Evolutionary conservation across 2,113 vertebrate genomes (phyloP).

Genomic region (Colius striatus): DNA sequence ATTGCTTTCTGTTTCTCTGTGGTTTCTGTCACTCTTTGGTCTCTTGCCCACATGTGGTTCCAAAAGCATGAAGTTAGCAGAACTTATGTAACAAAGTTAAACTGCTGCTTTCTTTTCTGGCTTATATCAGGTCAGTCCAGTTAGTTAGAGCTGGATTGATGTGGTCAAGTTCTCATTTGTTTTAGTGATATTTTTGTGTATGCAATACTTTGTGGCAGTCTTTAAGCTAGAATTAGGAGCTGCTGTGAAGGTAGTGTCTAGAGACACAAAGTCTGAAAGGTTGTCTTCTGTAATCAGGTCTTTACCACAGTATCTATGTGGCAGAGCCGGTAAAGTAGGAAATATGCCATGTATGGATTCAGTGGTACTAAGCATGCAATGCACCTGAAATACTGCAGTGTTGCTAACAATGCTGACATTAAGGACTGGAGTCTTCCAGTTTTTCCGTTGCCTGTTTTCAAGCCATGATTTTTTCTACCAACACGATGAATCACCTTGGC

Average conservation of each 20-base stretch:
- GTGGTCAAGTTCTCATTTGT: not conserved
- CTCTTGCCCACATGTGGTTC: not conserved
- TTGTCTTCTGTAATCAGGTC: not conserved
- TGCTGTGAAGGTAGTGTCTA: not conserved
- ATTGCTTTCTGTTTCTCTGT: not conserved
- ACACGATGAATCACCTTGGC: not conserved
- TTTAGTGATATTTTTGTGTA: not conserved
- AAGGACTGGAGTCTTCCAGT: not conserved
- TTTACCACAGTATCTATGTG: not conserved
- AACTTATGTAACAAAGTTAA: fast-evolving
- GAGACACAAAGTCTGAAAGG: not conserved
- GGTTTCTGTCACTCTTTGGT: not conserved
- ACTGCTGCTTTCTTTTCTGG: not conserved
- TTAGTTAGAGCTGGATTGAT: not conserved
- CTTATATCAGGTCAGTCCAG: not conserved
- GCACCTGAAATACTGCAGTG: not conserved
- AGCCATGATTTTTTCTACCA: not conserved
- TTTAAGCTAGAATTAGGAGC: not conserved
- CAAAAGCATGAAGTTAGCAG: not conserved
- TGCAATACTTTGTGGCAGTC: fast-evolving
- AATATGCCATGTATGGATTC: not conserved
- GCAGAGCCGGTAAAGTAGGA: not conserved
- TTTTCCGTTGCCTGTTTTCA: not conserved
- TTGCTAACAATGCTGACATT: not conserved
- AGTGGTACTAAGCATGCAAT: too few species aligned